Base-by-base conservation (phyloP, 2,113 vertebrate genomes). In the Polypterus bichir region DNA sequence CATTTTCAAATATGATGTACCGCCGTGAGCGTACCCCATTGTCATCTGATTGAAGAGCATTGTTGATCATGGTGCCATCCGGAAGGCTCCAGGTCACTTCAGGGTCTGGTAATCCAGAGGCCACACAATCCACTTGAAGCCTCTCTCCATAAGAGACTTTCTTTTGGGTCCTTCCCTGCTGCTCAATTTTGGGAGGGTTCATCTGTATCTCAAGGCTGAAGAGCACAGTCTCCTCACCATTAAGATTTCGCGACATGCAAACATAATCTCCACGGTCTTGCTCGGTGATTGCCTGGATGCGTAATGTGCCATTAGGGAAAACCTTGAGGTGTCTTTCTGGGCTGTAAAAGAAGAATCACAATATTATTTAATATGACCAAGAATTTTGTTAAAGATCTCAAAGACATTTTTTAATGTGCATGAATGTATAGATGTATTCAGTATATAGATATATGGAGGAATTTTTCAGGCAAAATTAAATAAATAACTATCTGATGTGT, bases 61-160 rank as follows among this genome's bases (percentile, higher is more conserved):
- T 85, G 74, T 83, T 87, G 66, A 85, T 78, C 60, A 84, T 64
- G 10, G 85, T 87, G 62, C 85, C 86, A 72, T 86, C 86, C 27
- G 85, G 86, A 4, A 87, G 80, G 66, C 80, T 80, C 86, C 86
- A 88, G 57, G 78, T 82, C 55, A 88, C 80, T 3, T 85, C 79
- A 48, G 85, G 86, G 63, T 85, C 74, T 5, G 86, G 86, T 11
- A 86, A 76, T 49, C 84, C 86, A 6, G 82, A 81, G 57, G 81
- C 81, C 52, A 87, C 79, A 74, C 86, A 88, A 65, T 88, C 85
- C 47, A 88, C 83, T 73, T 80, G 78, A 67, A 88, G 82, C 66
- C 81, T 80, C 49, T 82, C 81, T 69, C 86, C 85, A 59, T 80
- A 79, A 11, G 73, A 70, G 53, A 83, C 73, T 54, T 64, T 80